phyloP scores from a whole-genome alignment of 2,888 invertebrate species.

The Aleiodes testaceus region DNA sequence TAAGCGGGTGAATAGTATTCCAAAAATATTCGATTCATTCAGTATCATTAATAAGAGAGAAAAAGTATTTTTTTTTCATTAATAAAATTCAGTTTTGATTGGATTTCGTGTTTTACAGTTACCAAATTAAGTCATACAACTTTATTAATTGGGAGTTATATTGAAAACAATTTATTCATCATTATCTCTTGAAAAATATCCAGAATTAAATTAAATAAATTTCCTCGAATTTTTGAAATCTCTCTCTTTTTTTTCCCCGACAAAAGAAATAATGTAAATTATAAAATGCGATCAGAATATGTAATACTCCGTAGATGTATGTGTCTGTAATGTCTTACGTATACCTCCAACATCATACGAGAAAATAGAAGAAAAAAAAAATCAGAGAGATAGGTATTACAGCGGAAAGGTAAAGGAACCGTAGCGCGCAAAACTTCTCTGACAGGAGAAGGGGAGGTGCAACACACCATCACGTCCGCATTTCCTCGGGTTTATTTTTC shows the following conservation, averaged over 20 bases:
- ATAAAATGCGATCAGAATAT: constrained; percentile 47
- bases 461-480: constrained; percentile 33
- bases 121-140: constrained; percentile 13
- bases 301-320: constrained; percentile 46
- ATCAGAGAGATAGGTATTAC: constrained; percentile 4
- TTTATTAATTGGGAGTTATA: background rate
- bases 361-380: constrained; percentile 19
- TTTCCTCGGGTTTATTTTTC: constrained; percentile 31
- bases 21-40: constrained; percentile 6
- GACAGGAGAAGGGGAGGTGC: constrained; percentile 13
- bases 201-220: constrained; percentile 30
- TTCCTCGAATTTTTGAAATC: background rate
- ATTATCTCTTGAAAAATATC: constrained; percentile 22
- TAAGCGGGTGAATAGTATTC: background rate
- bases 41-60: background rate
- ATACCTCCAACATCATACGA: constrained; percentile 36
- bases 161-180: constrained; percentile 27
- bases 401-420: constrained; percentile 42
- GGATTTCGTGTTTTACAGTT: background rate
- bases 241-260: background rate
- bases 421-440: constrained; percentile 17
- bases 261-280: constrained; percentile 6
- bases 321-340: constrained; percentile 12
- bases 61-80: background rate
- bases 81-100: too few relatives aligned